Evolutionary conservation across 37 sponge, comb jelly and placozoan genomes (phyloP).

Genomic region (Ianthella basta): DNA sequence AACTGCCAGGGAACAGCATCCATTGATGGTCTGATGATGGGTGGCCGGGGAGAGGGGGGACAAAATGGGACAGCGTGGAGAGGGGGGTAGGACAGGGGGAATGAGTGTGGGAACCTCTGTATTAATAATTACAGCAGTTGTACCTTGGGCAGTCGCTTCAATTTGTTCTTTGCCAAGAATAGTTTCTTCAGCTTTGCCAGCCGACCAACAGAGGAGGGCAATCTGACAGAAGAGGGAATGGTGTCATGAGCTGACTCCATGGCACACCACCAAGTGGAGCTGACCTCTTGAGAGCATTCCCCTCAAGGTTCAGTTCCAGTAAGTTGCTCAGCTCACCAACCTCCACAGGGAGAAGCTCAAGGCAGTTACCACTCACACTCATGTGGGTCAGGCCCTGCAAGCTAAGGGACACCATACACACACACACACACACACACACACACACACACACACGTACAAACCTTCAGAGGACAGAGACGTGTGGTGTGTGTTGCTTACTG

Average conservation of each 20-base stretch:
- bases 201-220: conserved; percentile 43
- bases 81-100: background rate
- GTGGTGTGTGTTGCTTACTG: background rate
- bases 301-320: conserved; percentile 53
- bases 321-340: conserved; percentile 35
- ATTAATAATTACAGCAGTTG: background rate
- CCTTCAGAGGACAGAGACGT: background rate
- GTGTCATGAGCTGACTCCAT: background rate
- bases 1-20: conserved; percentile 33
- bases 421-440: background rate
- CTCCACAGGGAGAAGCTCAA: conserved; percentile 44
- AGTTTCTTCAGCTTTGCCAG: conserved; percentile 49
- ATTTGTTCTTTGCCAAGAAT: conserved; percentile 56
- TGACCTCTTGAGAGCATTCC: conserved; percentile 35
- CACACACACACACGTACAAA: background rate
- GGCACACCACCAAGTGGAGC: background rate
- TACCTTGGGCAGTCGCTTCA: conserved; percentile 43
- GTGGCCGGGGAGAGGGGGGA: no score
- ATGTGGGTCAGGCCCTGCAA: conserved; percentile 37
- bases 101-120: background rate
- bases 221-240: background rate
- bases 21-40: conserved; percentile 40
- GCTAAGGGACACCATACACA: background rate
- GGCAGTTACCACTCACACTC: conserved; percentile 45
- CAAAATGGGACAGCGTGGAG: background rate